phyloP scores from a whole-genome alignment of 2,113 vertebrate species.

The Scortum barcoo region DNA sequence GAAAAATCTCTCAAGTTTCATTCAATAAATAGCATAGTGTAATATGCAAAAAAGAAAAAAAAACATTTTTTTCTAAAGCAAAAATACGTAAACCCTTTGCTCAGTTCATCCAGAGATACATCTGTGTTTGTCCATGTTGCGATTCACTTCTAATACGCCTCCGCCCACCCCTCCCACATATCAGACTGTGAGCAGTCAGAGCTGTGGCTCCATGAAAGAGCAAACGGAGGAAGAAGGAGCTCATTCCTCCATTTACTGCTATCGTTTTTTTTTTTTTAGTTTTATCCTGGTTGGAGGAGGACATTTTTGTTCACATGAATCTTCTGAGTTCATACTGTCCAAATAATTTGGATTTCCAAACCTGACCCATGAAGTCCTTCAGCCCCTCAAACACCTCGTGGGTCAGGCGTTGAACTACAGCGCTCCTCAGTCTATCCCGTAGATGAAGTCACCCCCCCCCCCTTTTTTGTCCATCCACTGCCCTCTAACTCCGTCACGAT shows the following conservation, averaged over 20 bases:
- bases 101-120: slow-evolving; percentile 67
- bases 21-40: slow-evolving; percentile 81
- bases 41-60: slow-evolving; percentile 70
- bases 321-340: slow-evolving; percentile 30
- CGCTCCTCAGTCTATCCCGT: slow-evolving; percentile 11
- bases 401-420: slow-evolving; percentile 24
- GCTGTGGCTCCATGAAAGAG: slow-evolving; percentile 16
- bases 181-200: slow-evolving; percentile 26
- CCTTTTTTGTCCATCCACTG: neutral
- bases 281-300: slow-evolving; percentile 30
- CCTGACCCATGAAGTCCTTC: slow-evolving; percentile 34
- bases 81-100: slow-evolving; percentile 69
- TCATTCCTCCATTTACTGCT: slow-evolving; percentile 3
- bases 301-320: slow-evolving; percentile 41
- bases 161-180: slow-evolving; percentile 73
- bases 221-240: slow-evolving; percentile 24
- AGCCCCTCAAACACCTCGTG: slow-evolving; percentile 23
- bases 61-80: slow-evolving; percentile 48
- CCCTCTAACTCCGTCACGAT: slow-evolving; percentile 1
- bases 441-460: neutral
- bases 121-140: slow-evolving; percentile 66
- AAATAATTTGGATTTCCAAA: slow-evolving; percentile 47
- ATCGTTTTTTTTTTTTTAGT: slow-evolving; percentile 36
- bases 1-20: slow-evolving; percentile 81
- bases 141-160: slow-evolving; percentile 66